A percentile compares a stretch with the other conserved stretches of the same genome.
These are phyloP conservation scores for Metalampra italica DNA, from an alignment of 2,888 invertebrate species.

Conservation along the genomic window DNA sequence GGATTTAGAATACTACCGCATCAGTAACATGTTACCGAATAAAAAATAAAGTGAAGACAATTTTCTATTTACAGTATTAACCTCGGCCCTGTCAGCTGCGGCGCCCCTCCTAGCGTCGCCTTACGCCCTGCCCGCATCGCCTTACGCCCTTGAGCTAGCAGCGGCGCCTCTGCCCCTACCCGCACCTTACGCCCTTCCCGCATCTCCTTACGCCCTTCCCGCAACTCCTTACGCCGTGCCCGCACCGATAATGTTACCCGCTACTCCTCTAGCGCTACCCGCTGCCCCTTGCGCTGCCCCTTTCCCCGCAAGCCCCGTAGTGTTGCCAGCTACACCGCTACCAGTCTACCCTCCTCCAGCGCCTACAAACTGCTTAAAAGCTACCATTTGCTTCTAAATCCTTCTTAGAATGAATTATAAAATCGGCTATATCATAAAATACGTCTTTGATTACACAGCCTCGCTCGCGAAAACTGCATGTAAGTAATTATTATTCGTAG, in stretches of 20 bases:
- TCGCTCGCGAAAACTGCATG: too few species aligned
- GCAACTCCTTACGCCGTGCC: not conserved
- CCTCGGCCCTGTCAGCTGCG: not conserved
- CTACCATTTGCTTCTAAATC: not conserved
- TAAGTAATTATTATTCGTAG: too few species aligned
- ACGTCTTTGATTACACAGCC: too few species aligned
- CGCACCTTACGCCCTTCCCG: not conserved
- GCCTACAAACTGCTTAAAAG: not conserved
- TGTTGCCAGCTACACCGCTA: not conserved
- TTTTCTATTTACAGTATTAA: not conserved
- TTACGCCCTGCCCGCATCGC: constrained; percentile 15
- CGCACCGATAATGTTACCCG: not conserved
- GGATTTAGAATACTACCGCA: too few species aligned
- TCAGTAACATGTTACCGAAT: too few species aligned
- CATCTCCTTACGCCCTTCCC: not conserved
- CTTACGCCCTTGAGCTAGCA: not conserved
- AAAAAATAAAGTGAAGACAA: too few species aligned
- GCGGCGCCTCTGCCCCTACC: constrained; percentile 18
- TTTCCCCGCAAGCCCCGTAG: not conserved
- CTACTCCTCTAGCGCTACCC: not conserved
- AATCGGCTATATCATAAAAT: too few species aligned
- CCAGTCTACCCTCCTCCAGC: not conserved
- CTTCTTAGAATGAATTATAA: too few species aligned
- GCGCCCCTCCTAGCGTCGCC: constrained; percentile 11
- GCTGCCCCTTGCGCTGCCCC: not conserved